Conservation (phyloP, 2,113 vertebrate genomes). For the Zonotrichia leucophrys region DNA sequence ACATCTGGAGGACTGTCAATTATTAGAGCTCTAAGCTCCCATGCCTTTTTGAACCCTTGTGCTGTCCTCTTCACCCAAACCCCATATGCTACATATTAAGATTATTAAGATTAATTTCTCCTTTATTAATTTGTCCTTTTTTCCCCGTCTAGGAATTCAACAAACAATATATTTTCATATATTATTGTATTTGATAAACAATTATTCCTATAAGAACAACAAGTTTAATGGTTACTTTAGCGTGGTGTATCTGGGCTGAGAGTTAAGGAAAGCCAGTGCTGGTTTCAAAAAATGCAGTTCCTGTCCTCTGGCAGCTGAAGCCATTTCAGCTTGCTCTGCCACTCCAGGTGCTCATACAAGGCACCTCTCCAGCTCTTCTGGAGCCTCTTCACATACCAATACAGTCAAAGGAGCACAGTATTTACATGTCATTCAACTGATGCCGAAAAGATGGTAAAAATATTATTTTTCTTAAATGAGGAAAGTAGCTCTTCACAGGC, state of each 20-base stretch:
- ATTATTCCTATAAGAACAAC: not conserved
- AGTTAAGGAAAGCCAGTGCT: not conserved
- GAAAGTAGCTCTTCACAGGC: not conserved
- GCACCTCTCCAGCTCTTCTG: not conserved
- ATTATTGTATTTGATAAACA: not conserved
- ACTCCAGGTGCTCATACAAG: not conserved
- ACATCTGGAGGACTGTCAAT: conserved; percentile 28
- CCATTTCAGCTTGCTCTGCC: not conserved
- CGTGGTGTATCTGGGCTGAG: not conserved
- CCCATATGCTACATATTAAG: too few relatives aligned
- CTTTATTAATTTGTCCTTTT: not conserved
- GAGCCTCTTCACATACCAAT: not conserved
- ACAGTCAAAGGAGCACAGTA: not conserved
- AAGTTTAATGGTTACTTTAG: not conserved
- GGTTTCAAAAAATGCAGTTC: not conserved
- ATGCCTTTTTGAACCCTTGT: not conserved
- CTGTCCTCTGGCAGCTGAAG: not conserved
- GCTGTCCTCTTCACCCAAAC: not conserved
- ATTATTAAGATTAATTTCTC: not conserved
- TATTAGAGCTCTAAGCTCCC: not conserved
- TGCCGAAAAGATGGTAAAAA: not conserved
- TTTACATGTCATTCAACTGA: not conserved
- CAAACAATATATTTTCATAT: not conserved
- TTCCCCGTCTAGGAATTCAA: not conserved
- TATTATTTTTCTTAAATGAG: not conserved